Evolutionary conservation across 2,888 invertebrate species (phyloP).

Genomic region (Adelognathus sp.): DNA sequence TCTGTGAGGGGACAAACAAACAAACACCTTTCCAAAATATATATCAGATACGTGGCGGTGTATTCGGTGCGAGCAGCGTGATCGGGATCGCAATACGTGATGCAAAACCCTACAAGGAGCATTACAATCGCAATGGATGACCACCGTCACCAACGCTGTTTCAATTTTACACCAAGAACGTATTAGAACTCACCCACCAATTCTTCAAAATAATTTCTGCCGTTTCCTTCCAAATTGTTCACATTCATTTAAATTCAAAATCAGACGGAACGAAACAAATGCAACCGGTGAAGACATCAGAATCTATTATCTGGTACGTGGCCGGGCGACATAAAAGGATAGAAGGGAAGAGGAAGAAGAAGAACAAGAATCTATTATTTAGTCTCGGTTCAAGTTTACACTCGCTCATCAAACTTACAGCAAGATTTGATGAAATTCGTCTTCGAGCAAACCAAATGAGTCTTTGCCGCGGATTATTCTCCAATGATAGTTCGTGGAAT

Average conservation of each 20-base stretch:
- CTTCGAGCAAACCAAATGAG: background rate
- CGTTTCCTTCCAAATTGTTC: background rate
- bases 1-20: too few species aligned
- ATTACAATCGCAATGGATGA: background rate
- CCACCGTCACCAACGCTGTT: background rate
- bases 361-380: background rate
- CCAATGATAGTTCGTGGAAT: background rate
- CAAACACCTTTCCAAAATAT: too few species aligned
- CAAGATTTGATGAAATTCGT: background rate
- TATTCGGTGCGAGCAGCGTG: background rate
- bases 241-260: background rate
- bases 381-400: background rate
- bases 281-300: too few species aligned
- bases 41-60: background rate
- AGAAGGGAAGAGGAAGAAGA: background rate
- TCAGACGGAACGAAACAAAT: too few species aligned
- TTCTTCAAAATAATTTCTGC: too few species aligned
- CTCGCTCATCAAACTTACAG: background rate
- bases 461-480: background rate
- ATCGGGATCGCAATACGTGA: slow-evolving; percentile 5
- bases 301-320: too few species aligned
- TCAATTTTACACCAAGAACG: background rate
- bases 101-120: background rate
- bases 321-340: too few species aligned
- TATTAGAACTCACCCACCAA: too few species aligned